These are phyloP conservation scores for Tarsius wallacei DNA, from an alignment of 2,797 vertebrate species.

Conservation along the genomic window DNA sequence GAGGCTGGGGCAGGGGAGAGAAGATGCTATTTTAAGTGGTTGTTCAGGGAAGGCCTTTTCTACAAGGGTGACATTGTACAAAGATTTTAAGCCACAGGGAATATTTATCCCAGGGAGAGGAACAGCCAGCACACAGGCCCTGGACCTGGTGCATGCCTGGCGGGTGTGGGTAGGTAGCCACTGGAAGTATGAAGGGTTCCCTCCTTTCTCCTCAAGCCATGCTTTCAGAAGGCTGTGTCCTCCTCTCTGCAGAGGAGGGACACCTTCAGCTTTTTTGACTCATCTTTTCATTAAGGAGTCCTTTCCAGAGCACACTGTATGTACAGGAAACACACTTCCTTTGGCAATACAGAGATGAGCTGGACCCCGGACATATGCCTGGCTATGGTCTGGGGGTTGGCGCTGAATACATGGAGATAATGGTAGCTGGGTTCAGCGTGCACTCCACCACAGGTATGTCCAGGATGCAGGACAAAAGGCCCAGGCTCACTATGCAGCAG, in stretches of 20 bases:
- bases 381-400: accelerated
- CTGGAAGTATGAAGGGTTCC: background rate
- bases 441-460: background rate
- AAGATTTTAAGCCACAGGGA: background rate
- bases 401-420: background rate
- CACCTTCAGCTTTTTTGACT: background rate
- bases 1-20: background rate
- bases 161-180: background rate
- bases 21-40: background rate
- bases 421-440: background rate
- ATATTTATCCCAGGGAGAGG: background rate
- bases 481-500: background rate
- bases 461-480: background rate
- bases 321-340: background rate
- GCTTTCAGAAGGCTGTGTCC: background rate
- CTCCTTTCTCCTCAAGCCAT: background rate
- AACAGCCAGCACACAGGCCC: background rate
- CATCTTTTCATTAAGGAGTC: no score
- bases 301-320: background rate
- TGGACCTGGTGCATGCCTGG: background rate
- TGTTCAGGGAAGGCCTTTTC: background rate
- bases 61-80: background rate
- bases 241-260: background rate
- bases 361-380: background rate
- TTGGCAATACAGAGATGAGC: background rate